Conservation (phyloP, 2,797 vertebrate genomes). For the Muraenolepis orangiensis region DNA sequence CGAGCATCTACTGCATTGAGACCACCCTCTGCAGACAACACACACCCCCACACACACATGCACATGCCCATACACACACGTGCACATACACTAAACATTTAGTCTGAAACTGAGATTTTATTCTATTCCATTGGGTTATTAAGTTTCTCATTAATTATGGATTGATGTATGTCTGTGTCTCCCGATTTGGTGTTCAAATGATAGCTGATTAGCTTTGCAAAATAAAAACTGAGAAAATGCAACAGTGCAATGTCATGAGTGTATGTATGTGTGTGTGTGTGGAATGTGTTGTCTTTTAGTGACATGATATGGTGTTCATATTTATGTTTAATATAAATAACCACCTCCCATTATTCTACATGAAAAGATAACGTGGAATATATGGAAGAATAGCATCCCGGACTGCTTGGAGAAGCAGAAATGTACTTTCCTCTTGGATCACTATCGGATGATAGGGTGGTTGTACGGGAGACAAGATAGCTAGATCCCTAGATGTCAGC, state of each 20-base stretch:
- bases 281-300: not conserved
- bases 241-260: not conserved
- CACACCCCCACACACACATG: not conserved
- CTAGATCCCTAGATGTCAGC: not conserved
- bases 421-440: not conserved
- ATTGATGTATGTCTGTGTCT: not conserved
- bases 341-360: not conserved
- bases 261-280: not conserved
- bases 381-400: not conserved
- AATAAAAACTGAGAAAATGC: too few species aligned
- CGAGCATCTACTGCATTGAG: not conserved
- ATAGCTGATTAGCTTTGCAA: not conserved
- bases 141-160: not conserved
- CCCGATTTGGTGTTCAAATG: not conserved
- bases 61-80: not conserved
- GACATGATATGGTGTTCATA: not conserved
- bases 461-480: not conserved
- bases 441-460: not conserved
- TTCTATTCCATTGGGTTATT: not conserved
- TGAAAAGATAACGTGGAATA: not conserved
- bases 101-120: not conserved
- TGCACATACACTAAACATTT: not conserved
- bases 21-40: not conserved
- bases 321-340: not conserved
- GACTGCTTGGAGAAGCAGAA: not conserved